A percentile compares a stretch with the other conserved stretches of the same genome.
Evolutionary conservation across 1,140 invertebrate genomes (phyloP).

Genomic region (Chironomus striatipennis): DNA sequence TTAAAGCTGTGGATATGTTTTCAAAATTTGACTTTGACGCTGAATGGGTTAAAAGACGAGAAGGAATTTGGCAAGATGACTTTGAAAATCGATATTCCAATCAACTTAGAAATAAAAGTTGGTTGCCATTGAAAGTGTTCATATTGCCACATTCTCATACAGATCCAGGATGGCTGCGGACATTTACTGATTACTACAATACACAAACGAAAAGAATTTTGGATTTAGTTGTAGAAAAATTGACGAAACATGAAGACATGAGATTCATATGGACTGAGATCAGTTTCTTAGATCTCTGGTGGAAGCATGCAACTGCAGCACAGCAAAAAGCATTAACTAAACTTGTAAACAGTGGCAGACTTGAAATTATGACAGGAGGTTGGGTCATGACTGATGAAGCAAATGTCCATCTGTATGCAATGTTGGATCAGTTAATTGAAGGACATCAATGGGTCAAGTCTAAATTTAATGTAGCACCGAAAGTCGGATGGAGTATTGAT

Average conservation of each 20-base stretch:
- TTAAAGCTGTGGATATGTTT: neutral
- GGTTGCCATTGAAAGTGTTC: constrained; percentile 68
- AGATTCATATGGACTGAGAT: constrained; percentile 96
- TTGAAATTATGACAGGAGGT: constrained; percentile 78
- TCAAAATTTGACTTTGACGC: neutral
- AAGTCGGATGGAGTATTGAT: constrained; percentile 84
- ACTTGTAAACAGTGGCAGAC: constrained; percentile 44
- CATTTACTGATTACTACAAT: constrained; percentile 83
- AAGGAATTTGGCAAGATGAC: neutral
- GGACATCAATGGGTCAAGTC: constrained; percentile 85
- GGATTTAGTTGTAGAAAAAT: constrained; percentile 73
- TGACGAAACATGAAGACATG: constrained; percentile 59
- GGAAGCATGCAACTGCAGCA: constrained; percentile 61
- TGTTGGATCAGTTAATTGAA: constrained; percentile 78
- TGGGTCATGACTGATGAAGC: constrained; percentile 97
- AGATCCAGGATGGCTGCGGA: constrained; percentile 93
- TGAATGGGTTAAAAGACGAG: neutral
- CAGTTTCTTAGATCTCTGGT: constrained; percentile 86
- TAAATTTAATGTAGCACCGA: constrained; percentile 64
- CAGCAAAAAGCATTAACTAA: constrained; percentile 58
- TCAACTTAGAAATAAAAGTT: neutral
- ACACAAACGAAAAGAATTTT: constrained; percentile 78
- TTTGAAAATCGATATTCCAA: neutral
- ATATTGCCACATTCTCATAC: constrained; percentile 92
- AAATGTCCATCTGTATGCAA: constrained; percentile 76